phyloP scores from a whole-genome alignment of 2,113 vertebrate genomes.

The Cepphus grylle region DNA sequence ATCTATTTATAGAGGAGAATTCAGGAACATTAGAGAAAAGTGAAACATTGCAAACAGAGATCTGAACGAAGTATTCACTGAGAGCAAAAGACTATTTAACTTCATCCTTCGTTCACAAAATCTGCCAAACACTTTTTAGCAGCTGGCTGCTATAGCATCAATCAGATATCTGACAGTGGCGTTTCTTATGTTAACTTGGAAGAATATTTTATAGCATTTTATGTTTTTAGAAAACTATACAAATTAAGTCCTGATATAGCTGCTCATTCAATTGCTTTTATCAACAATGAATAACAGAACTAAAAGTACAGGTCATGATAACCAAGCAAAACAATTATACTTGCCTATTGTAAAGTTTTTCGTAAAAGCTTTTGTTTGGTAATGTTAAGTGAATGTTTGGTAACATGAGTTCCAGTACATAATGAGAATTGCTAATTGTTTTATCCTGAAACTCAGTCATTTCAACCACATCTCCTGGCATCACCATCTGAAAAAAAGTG shows the following conservation, averaged over 20 bases:
- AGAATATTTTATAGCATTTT: not conserved
- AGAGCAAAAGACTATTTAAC: not conserved
- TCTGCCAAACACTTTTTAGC: not conserved
- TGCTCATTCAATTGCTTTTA: not conserved
- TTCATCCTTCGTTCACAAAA: not conserved
- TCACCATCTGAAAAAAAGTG: slow-evolving; percentile 86
- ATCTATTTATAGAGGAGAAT: not conserved
- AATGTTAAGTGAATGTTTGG: slow-evolving; percentile 87
- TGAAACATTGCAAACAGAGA: not conserved
- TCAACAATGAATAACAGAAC: not conserved
- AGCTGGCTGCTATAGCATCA: not conserved
- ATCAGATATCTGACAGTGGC: not conserved
- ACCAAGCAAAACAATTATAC: not conserved
- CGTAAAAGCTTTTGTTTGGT: slow-evolving; percentile 91
- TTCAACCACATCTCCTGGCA: slow-evolving; percentile 91
- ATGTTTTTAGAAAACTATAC: not conserved
- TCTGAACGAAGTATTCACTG: not conserved
- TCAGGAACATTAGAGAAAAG: not conserved
- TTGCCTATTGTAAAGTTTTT: slow-evolving; percentile 95
- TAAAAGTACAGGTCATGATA: not conserved
- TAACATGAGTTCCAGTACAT: slow-evolving; percentile 87
- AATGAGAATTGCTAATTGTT: slow-evolving; percentile 92
- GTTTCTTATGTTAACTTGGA: not conserved
- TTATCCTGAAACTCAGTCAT: slow-evolving; percentile 98
- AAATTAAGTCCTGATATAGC: not conserved